These are phyloP conservation scores for Anhinga anhinga DNA, from an alignment of 2,113 vertebrate species.

Conservation along the genomic window DNA sequence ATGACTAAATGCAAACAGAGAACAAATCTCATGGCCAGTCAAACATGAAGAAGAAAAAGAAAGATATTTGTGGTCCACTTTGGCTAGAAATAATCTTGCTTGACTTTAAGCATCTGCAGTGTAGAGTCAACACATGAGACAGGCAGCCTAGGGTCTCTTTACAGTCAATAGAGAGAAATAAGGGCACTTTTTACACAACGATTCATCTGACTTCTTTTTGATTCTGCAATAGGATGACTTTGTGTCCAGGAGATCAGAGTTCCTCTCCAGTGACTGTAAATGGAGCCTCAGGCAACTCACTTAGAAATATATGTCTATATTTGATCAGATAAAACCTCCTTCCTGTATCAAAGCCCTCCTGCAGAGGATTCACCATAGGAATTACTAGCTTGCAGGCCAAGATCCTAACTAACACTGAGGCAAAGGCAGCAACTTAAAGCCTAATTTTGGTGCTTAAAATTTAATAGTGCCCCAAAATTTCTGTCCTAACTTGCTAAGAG, in stretches of 20 bases:
- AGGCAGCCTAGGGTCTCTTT: background rate
- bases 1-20: background rate
- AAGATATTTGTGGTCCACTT: background rate
- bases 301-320: background rate
- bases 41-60: background rate
- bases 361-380: background rate
- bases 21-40: background rate
- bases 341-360: background rate
- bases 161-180: background rate
- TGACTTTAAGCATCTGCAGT: background rate
- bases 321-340: slow-evolving; percentile 1
- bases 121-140: background rate
- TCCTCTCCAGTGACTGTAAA: background rate
- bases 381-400: background rate
- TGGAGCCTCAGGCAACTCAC: slow-evolving; percentile 11
- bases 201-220: background rate
- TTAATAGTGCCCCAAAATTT: background rate
- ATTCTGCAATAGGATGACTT: background rate
- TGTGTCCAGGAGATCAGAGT: background rate
- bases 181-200: background rate
- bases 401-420: background rate
- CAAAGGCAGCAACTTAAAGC: background rate
- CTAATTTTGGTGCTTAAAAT: background rate
- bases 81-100: background rate
- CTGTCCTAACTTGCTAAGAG: background rate